Base-by-base conservation (phyloP, 1,140 invertebrate species). In the Macrobrachium nipponense region DNA sequence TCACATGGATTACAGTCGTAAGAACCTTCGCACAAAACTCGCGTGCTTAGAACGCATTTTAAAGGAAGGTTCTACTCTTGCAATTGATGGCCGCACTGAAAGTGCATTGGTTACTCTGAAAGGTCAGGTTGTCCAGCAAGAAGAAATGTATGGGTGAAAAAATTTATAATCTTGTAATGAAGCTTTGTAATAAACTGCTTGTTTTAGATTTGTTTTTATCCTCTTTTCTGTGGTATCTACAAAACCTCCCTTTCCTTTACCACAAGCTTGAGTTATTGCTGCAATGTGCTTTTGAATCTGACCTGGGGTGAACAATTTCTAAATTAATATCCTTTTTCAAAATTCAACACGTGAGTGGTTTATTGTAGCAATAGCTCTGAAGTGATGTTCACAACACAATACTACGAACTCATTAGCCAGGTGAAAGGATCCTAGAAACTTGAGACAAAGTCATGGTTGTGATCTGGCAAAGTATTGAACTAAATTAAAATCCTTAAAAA, bases 1-100 rank as follows among this genome's bases (percentile, higher is more conserved):
- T 20, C 62, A 75, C 58, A 86, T 80, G 77, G 77, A 79, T 14
- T 86, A 86, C 77, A 86, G 18, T 44, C 44, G 60, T 8, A 80
- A 80, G 10, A 72, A 44, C 64, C 23, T 80, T 59, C 84, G 84
- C 44, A 10, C 68, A 44, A 86, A 79, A n/a, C 77, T 86, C 14
- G 59, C 51, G 18, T 86, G 84, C 64, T 59, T 86, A 20, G 84
- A 86, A 11, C 76, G 84, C 44, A 43, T 23, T 10, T 73, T 86
- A 36, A 70, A 62, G 12, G 77, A 80, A 20, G 77, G 77, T 0
- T 86, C 84, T 20, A 62, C 77, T 7, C 68, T 86, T 58, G 27
- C 23, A 2, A 27, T 23, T 23, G 59, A 73, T 18, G 77, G 84
- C 59, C 58, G 66, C 5, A n/a, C 73, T 8, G 77, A 86, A 10